phyloP scores from a whole-genome alignment of 2,888 invertebrate species.

The Pocota personata region DNA sequence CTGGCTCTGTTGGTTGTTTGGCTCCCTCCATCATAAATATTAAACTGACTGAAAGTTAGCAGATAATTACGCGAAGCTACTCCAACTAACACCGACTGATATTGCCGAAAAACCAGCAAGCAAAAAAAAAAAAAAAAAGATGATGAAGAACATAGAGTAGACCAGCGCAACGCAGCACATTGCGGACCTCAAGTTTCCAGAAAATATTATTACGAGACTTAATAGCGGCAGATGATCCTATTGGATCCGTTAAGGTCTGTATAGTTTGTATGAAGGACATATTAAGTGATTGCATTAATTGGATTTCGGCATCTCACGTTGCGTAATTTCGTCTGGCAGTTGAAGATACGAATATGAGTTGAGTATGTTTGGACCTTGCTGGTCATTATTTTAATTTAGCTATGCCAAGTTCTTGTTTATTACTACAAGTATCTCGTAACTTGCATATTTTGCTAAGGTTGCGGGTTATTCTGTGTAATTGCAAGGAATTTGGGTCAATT shows the following conservation, averaged over 20 bases:
- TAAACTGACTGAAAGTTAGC: conserved; percentile 74
- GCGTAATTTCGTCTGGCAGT: conserved; percentile 66
- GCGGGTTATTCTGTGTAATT: conserved; percentile 49
- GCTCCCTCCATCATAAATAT: conserved; percentile 73
- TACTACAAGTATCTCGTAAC: conserved; percentile 1
- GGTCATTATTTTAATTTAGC: conserved; percentile 65
- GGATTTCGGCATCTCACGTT: conserved; percentile 71
- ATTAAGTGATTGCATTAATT: conserved; percentile 72
- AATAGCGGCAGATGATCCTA: conserved; percentile 73
- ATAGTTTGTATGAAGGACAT: conserved; percentile 54
- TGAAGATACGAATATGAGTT: conserved; percentile 34
- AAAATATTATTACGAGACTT: conserved; percentile 68
- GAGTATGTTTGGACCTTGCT: conserved; percentile 20
- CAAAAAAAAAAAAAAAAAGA: conserved; percentile 38
- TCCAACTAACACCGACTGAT: conserved; percentile 73
- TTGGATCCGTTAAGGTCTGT: conserved; percentile 48
- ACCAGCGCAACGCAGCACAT: not conserved
- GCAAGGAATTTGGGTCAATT: conserved; percentile 68
- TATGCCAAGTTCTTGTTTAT: conserved; percentile 37
- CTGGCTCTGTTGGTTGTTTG: conserved; percentile 44
- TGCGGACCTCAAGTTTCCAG: conserved; percentile 34
- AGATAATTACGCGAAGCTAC: conserved; percentile 74
- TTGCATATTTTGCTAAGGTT: conserved; percentile 38
- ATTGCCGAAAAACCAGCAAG: conserved; percentile 63
- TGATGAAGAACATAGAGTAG: conserved; percentile 55